phyloP scores from a whole-genome alignment of 53 echinoderm and acorn worm species.

The Luidia sarsii region DNA sequence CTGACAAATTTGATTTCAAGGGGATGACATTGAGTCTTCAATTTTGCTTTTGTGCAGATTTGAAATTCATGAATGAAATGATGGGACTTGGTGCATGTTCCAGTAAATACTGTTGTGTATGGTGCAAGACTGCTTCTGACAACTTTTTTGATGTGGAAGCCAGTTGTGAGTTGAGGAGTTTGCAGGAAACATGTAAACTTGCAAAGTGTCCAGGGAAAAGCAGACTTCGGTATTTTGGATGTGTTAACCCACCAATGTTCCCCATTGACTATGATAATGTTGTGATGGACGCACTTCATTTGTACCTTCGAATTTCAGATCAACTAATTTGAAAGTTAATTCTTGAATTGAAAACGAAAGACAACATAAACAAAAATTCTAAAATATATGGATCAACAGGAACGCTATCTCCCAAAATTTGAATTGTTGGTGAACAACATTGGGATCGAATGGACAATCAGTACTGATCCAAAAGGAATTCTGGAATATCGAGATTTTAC shows the following conservation, averaged over 20 bases:
- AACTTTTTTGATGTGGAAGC: constrained; percentile 11
- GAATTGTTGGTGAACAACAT: constrained; percentile 12
- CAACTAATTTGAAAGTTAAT: constrained; percentile 30
- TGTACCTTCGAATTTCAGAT: constrained; percentile 45
- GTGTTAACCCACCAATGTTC: constrained; percentile 15
- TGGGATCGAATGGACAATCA: constrained; percentile 5
- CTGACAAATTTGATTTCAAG: neutral
- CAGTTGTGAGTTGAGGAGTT: neutral
- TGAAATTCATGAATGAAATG: constrained; percentile 64
- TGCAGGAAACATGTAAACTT: constrained; percentile 7
- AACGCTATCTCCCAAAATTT: constrained; percentile 5
- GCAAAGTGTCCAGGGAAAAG: constrained; percentile 5
- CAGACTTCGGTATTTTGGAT: constrained; percentile 15
- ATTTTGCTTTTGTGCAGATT: constrained; percentile 47
- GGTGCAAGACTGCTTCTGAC: constrained; percentile 32
- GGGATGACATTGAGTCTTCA: constrained; percentile 12
- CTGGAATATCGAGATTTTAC: constrained; percentile 41
- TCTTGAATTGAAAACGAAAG: constrained; percentile 18
- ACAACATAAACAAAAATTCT: constrained; percentile 28
- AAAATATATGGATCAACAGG: neutral
- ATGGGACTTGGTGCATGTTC: constrained; percentile 54
- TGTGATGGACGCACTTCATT: constrained; percentile 11
- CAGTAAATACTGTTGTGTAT: constrained; percentile 34
- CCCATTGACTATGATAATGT: constrained; percentile 18
- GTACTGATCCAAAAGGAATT: neutral